Base-by-base conservation (phyloP, 2,797 vertebrate species). In the Pipistrellus kuhlii region DNA sequence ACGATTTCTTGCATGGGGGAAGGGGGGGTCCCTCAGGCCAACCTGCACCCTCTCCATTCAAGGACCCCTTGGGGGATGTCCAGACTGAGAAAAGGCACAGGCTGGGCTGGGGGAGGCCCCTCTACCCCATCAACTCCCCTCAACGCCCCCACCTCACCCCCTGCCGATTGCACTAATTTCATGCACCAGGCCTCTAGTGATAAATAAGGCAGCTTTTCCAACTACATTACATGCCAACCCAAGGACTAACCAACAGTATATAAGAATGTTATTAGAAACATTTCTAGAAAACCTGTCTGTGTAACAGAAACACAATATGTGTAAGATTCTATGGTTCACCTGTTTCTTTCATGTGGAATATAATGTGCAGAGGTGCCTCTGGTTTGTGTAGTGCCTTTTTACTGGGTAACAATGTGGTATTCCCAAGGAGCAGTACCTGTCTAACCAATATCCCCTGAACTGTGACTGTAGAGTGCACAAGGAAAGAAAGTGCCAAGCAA, bases 401-500 rank as follows among this genome's bases (percentile, higher is more conserved):
- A 78, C 85, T 97, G 89, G 66, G 27, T 62, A 91, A 18, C 35
- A 68, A 2, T 76, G 1, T 86, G 78, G 57, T 62, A 80, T 71
- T 93, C 78, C 14, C 59, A 51, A 97, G 30, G 68, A 93, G 13
- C 25, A 55, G 11, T 62, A 27, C 91, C 57, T 85, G 87, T 4
- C 92, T 98, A 96, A 93, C 88, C n/a, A 48, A 10, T 66, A 20
- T 38, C 93, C 15, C 66, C 72, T 93, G n/a, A 76, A 85, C 90
- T 77, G 18, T 81, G 88, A 80, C 95, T 97, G 69, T 96, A 99
- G 99, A 98, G 98, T 92, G 94, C 98, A 27, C 98, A 98, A 86
- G 98, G 97, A 25, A 99, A 99, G 98, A 99, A 99, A 97, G 98
- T 98, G 76, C 97, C 98, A 23, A 98, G 97, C 95, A 99, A 99